A percentile compares a stretch with the other conserved stretches of the same genome.
Conservation (phyloP, 2,797 vertebrate species). For the Aplochiton taeniatus region DNA sequence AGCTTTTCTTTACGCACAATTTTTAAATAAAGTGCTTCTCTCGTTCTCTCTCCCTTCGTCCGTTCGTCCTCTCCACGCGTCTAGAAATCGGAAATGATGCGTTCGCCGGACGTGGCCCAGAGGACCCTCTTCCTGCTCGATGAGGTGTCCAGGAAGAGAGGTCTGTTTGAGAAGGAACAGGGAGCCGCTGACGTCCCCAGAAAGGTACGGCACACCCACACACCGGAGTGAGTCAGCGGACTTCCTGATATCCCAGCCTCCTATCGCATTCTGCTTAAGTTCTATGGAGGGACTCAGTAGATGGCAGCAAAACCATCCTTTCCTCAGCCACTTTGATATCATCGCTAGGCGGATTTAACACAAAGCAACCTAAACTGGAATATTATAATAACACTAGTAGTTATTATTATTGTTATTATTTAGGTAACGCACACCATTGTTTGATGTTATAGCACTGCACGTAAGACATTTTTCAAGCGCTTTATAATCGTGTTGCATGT, state of each 20-base stretch:
- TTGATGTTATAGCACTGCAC: neutral
- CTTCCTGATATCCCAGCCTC: neutral
- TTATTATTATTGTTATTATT: too few species aligned
- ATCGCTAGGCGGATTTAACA: too few species aligned
- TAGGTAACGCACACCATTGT: too few species aligned
- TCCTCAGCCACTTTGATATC: too few species aligned
- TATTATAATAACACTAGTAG: too few species aligned
- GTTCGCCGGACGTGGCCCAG: slow-evolving; percentile 66
- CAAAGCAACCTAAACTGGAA: too few species aligned
- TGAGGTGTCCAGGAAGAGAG: slow-evolving; percentile 88
- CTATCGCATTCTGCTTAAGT: neutral
- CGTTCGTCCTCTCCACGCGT: neutral
- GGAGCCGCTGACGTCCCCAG: slow-evolving; percentile 42
- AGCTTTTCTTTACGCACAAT: too few species aligned
- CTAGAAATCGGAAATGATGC: slow-evolving; percentile 80
- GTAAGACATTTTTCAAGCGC: neutral
- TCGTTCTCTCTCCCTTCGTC: neutral
- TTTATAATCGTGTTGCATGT: neutral
- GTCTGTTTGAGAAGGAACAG: slow-evolving; percentile 85
- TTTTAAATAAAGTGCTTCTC: too few species aligned
- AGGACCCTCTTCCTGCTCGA: slow-evolving; percentile 76
- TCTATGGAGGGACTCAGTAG: too few species aligned
- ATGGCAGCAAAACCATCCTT: too few species aligned
- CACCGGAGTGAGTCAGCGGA: neutral
- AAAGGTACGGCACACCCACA: slow-evolving; percentile 71